These are phyloP conservation scores for Mycteria americana DNA, from an alignment of 2,797 vertebrate species.

Conservation along the genomic window DNA sequence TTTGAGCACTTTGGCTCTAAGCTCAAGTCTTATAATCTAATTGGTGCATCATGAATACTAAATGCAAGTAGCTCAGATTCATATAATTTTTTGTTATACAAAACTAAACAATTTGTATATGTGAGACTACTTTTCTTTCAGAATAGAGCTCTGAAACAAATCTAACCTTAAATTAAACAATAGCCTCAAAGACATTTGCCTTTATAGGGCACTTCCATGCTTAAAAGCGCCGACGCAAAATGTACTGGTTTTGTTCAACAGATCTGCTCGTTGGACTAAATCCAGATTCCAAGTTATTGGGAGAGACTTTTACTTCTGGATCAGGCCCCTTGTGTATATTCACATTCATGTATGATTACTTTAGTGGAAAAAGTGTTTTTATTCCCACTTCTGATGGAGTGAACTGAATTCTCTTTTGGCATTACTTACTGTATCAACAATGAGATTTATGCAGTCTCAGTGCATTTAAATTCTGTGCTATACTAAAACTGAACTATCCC, in stretches of 20 bases:
- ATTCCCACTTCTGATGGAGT: conserved; percentile 26
- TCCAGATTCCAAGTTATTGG: conserved; percentile 18
- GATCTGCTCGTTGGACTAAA: conserved; percentile 4
- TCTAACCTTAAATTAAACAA: neutral
- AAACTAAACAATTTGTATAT: neutral
- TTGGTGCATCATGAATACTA: neutral
- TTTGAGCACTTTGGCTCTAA: conserved; percentile 16
- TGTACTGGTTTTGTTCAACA: neutral
- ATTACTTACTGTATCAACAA: conserved; percentile 25
- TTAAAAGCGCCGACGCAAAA: neutral
- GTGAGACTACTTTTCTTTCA: neutral
- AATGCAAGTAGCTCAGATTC: neutral
- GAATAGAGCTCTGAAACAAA: neutral
- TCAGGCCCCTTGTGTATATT: conserved; percentile 10
- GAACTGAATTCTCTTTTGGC: conserved; percentile 34
- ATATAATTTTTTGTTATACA: neutral
- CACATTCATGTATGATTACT: conserved; percentile 37
- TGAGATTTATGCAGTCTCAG: neutral
- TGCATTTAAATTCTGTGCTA: conserved; percentile 7
- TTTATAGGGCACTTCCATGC: neutral
- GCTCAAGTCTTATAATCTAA: neutral
- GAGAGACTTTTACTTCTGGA: conserved; percentile 40
- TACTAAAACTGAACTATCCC: neutral
- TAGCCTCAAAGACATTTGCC: neutral
- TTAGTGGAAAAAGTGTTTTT: conserved; percentile 52